Evolutionary conservation across 1,140 invertebrate species (phyloP), one percentile per base, ranked within the genome.

Genomic region (Drosophila ogumai): DNA sequence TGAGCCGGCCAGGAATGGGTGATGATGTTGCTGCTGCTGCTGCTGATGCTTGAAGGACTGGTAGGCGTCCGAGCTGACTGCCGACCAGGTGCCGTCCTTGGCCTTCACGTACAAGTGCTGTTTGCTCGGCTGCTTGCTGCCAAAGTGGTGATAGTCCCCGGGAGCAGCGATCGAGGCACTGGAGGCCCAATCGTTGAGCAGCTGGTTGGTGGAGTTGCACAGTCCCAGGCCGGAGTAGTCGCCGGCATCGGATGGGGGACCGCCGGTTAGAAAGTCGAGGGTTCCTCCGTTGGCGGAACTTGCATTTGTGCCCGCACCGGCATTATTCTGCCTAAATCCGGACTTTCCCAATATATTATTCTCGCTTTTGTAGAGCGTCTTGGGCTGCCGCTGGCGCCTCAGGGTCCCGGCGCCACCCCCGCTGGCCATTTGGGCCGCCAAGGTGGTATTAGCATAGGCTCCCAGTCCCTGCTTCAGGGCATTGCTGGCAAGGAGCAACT

Each of bases 101-200:
- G 92, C 82, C 71, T 92, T 92, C 6, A 92, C 85, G 55, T 92
- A 92, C 13, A 92, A 52, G 52, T 92, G 92, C 72, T 92, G 92
- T 40, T 92, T 92, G 38, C 76, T 84, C 13, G 91, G 81, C 57
- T 91, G 86, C 32, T 91, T 92, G 75, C 75, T 91, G 56, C 92
- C 92, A 71, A 92, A 92, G 17, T 88, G 91, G 25, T 91, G 87
- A 66, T 92, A 88, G 15, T 91, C 87, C 6, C 82, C 75, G n/a
- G 74, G 63, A n/a, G 87, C 91, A 0, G 88, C 88, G 44, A 84
- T 90, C 22, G 82, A 91, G 22, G 85, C 82, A 55, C 78, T 92
- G 38, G 91, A 91, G 52, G 91, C 88, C 91, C 91, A 92, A 60
- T 92, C 91, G 49, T 92, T 92, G 19, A 92, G 75, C 84, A 92